Evolutionary conservation across 2,888 invertebrate genomes (phyloP), one percentile per base, ranked within the genome.

Genomic region (Scaptomyza flava): DNA sequence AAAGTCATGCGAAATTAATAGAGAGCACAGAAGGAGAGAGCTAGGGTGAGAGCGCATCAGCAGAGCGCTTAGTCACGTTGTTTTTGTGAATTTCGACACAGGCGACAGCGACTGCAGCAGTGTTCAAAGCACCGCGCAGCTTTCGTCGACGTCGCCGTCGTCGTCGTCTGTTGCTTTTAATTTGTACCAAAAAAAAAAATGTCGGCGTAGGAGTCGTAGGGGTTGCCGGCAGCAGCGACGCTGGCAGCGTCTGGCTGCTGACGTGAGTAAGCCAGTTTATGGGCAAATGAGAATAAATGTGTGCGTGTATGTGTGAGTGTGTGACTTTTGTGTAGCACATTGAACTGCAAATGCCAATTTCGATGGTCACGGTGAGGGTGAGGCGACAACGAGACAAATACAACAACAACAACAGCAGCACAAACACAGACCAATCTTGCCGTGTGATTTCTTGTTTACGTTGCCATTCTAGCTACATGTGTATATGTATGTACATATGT

Each of bases 271-370:
- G 75, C 76, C 71, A 71, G 76, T 76, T 76, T 76, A 71, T 76
- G 56, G 58, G 48, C 36, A 45, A 62, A 65, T 31, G 70, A 75
- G 63, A 58, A 66, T 70, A 54, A 61, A 48, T 62, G 51, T 60
- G 56, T 60, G 63, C 17, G 27, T 50, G 33, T 48, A 17, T 48
- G 33, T 60, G 45, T 53, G 42, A 46, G 51, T 46, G 61, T 67
- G 45, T 73, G 54, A 70, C 50, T 74, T 68, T 57, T 56, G 62
- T 56, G 62, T 79, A 86, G 84, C 79, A 79, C 84, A 86, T 84
- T 84, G 84, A 84, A 84, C 84, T 86, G 84, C 81, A 86, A 86
- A 79, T 79, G 85, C 80, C 80, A 82, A 85, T 86, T 86, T 77
- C 79, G 79, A 84, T 81, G 84, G 86, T 84, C 84, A 84, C 54